A percentile compares a stretch with the other conserved stretches of the same genome.
Evolutionary conservation across 1,140 invertebrate genomes (phyloP).

Genomic region (Chionoecetes opilio): DNA sequence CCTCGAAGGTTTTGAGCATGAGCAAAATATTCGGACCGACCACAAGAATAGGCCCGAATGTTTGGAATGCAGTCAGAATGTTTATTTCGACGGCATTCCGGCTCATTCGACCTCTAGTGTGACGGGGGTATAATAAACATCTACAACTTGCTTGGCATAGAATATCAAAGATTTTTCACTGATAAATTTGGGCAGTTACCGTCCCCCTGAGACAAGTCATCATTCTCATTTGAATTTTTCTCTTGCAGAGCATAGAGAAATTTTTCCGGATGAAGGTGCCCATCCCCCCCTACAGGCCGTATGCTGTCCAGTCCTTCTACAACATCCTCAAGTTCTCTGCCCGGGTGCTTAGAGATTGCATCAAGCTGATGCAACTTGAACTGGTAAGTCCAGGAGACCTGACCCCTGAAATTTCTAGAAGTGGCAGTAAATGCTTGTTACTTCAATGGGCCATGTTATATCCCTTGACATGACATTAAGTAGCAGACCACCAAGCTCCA

Average conservation of each 20-base stretch:
- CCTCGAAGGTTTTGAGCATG: too few species aligned
- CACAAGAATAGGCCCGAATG: too few species aligned
- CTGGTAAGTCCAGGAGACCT: slow-evolving; percentile 84
- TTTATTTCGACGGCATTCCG: too few species aligned
- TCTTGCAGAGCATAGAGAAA: slow-evolving; percentile 91
- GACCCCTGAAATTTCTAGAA: neutral
- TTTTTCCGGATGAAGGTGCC: slow-evolving; percentile 96
- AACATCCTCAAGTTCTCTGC: slow-evolving; percentile 92
- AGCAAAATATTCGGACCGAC: too few species aligned
- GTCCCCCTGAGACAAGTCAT: neutral
- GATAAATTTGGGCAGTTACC: too few species aligned
- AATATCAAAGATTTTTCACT: too few species aligned
- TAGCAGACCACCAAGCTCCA: neutral
- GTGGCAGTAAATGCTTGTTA: neutral
- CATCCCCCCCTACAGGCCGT: slow-evolving; percentile 94
- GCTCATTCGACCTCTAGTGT: too few species aligned
- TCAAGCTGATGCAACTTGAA: slow-evolving; percentile 94
- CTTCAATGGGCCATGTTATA: neutral
- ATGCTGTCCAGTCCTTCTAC: slow-evolving; percentile 92
- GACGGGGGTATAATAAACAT: too few species aligned
- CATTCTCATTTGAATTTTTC: neutral
- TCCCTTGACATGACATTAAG: neutral
- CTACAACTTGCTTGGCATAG: too few species aligned
- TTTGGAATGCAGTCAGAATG: too few species aligned
- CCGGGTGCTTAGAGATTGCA: slow-evolving; percentile 94